Conservation (phyloP, 2,113 vertebrate genomes). For the Hypomesus transpacificus region DNA sequence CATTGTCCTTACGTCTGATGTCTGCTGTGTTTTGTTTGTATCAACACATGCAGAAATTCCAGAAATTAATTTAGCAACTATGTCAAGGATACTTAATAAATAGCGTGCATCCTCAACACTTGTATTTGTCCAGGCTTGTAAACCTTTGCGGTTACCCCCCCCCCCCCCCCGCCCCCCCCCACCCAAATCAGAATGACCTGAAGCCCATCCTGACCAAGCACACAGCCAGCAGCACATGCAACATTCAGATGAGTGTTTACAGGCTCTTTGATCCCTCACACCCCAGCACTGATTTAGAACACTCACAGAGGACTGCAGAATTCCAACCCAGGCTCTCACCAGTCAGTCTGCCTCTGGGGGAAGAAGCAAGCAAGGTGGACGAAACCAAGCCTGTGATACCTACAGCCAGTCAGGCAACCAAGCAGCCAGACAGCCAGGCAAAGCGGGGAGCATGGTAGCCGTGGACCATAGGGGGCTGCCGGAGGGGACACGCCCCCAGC, state of each 20-base stretch:
- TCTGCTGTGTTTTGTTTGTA: neutral
- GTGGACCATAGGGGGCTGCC: slow-evolving; percentile 37
- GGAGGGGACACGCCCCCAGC: slow-evolving; percentile 23
- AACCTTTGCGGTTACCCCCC: neutral
- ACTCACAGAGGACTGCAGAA: slow-evolving; percentile 56
- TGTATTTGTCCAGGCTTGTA: neutral
- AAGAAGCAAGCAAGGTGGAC: neutral
- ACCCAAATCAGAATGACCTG: slow-evolving; percentile 21
- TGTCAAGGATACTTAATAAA: slow-evolving; percentile 44
- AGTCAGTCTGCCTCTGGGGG: slow-evolving; percentile 10
- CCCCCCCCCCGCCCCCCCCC: neutral
- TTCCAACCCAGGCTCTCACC: slow-evolving; percentile 39
- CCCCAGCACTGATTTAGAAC: slow-evolving; percentile 22
- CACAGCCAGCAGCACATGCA: slow-evolving; percentile 32
- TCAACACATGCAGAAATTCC: slow-evolving; percentile 1
- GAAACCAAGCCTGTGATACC: neutral
- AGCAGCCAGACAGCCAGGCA: slow-evolving; percentile 9
- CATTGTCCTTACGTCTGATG: neutral
- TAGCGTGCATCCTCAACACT: slow-evolving; percentile 23
- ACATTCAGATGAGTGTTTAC: slow-evolving; percentile 31
- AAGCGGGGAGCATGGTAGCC: slow-evolving; percentile 52
- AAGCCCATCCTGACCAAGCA: slow-evolving; percentile 36
- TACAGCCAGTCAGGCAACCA: slow-evolving; percentile 2
- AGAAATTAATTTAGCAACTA: slow-evolving; percentile 45
- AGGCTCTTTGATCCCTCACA: slow-evolving; percentile 21